phyloP scores from a whole-genome alignment of 1,140 invertebrate genomes.

The Babylonia areolata region DNA sequence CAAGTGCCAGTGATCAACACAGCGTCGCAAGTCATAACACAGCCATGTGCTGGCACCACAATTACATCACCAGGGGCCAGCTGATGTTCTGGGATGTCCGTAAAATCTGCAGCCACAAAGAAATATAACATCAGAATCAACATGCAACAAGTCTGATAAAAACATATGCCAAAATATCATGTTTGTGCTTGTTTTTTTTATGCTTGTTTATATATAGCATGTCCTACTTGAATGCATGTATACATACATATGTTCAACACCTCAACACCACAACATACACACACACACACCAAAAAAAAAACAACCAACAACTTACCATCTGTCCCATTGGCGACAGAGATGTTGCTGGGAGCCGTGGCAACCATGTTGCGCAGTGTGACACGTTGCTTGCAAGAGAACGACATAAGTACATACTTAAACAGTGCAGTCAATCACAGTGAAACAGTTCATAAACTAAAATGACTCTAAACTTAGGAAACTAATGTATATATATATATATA shows the following conservation, averaged over 20 bases:
- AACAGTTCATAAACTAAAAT: no score
- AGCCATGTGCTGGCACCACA: slow-evolving; percentile 83
- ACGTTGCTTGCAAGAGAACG: slow-evolving; percentile 72
- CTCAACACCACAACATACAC: background rate
- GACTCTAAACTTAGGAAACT: no score
- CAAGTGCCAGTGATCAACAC: slow-evolving; percentile 88
- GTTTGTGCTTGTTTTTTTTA: no score
- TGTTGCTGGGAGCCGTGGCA: slow-evolving; percentile 44
- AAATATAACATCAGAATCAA: background rate
- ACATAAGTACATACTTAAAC: no score
- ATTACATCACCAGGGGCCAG: slow-evolving; percentile 79
- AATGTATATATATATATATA: no score
- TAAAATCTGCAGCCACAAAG: slow-evolving; percentile 50
- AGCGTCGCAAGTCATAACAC: slow-evolving; percentile 71
- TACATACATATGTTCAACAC: background rate
- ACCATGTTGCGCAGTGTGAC: slow-evolving; percentile 69
- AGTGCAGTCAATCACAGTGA: no score
- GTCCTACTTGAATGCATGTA: no score
- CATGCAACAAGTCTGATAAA: background rate
- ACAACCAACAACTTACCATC: slow-evolving; percentile 40
- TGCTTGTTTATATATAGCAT: no score
- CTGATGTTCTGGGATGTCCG: slow-evolving; percentile 55
- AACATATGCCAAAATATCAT: background rate
- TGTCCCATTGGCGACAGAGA: slow-evolving; percentile 57
- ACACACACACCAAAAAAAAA: slow-evolving; percentile 16